These are phyloP conservation scores for Cricetomys ansorgei DNA, from an alignment of 2,113 vertebrate species.

Conservation along the genomic window DNA sequence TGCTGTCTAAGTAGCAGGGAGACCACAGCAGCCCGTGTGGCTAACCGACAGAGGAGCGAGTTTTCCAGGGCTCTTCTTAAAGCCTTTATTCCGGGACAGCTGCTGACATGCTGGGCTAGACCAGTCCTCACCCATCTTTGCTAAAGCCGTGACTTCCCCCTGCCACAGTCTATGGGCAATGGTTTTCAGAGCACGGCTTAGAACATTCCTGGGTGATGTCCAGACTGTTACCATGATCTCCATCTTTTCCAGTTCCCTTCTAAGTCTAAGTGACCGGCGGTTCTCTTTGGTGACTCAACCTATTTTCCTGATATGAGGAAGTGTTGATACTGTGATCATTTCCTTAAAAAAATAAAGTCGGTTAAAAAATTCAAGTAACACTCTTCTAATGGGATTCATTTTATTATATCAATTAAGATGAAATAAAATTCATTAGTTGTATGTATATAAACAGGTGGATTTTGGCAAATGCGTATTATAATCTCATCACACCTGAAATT, in stretches of 20 bases:
- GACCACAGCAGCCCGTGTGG: no score
- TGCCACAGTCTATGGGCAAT: background rate
- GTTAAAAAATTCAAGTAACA: background rate
- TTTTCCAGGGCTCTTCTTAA: background rate
- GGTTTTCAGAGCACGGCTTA: background rate
- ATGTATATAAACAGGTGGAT: background rate
- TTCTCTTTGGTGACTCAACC: background rate
- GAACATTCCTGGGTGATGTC: background rate
- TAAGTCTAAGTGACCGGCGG: background rate
- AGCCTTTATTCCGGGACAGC: background rate
- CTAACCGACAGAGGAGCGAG: background rate
- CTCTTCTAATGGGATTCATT: background rate
- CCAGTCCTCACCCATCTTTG: background rate
- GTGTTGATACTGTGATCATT: background rate
- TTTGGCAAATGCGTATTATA: background rate
- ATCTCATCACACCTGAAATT: background rate
- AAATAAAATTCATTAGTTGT: constrained; percentile 49
- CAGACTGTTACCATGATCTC: background rate
- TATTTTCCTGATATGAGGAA: background rate
- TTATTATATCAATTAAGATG: constrained; percentile 18
- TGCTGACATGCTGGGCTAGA: background rate
- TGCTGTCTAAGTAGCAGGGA: background rate
- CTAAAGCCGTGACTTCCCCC: background rate
- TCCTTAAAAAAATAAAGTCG: constrained; percentile 30
- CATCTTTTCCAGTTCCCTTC: background rate